These are phyloP conservation scores for Lacerta bilineata DNA, from an alignment of 2,797 vertebrate species.

Conservation along the genomic window DNA sequence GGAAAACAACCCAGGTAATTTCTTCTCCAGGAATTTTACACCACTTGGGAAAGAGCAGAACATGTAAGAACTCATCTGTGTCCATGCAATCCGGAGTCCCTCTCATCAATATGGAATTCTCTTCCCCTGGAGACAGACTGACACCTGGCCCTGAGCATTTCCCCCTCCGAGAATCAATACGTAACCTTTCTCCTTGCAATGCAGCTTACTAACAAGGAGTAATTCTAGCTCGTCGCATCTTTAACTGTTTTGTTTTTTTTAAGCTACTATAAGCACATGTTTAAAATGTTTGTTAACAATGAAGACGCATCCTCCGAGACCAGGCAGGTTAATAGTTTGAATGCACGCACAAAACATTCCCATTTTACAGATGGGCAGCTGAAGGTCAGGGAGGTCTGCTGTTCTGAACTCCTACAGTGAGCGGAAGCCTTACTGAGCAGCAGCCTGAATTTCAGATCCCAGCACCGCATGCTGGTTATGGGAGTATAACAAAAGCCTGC, in stretches of 20 bases:
- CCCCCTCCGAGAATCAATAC: not conserved
- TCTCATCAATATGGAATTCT: not conserved
- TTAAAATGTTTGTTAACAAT: not conserved
- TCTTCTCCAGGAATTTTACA: not conserved
- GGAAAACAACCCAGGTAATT: not conserved
- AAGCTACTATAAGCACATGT: not conserved
- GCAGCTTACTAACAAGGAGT: not conserved
- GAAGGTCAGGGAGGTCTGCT: not conserved
- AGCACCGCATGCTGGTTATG: not conserved
- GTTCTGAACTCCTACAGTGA: not conserved
- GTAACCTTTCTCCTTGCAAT: too few relatives aligned
- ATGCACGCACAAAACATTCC: not conserved
- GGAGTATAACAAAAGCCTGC: not conserved
- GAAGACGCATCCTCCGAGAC: not conserved
- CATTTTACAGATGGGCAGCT: not conserved
- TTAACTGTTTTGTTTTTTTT: not conserved
- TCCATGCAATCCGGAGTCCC: too few relatives aligned
- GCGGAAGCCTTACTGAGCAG: rapidly evolving
- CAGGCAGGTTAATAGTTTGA: not conserved
- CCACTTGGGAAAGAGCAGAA: not conserved
- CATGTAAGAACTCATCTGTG: not conserved
- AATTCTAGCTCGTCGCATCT: not conserved
- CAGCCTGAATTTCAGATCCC: too few relatives aligned
- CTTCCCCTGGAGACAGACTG: not conserved
- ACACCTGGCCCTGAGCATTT: not conserved